Conservation (phyloP, 2,888 invertebrate genomes). For the Ischnura elegans region DNA sequence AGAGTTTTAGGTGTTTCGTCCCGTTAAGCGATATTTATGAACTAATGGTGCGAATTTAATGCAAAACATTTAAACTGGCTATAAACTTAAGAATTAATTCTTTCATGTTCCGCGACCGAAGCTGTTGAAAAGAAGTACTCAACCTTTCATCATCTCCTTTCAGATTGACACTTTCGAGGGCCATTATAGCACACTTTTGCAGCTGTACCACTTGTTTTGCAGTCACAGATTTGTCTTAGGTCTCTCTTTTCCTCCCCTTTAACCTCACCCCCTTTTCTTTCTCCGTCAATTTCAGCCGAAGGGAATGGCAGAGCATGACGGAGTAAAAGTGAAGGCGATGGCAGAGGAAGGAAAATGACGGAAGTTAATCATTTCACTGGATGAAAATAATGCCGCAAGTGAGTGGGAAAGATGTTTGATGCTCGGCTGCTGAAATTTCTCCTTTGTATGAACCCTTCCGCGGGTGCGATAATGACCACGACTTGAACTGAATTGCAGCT, state of each 20-base stretch:
- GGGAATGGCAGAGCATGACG: conserved; percentile 64
- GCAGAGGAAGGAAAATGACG: conserved; percentile 64
- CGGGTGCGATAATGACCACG: conserved; percentile 53
- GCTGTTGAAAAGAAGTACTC: conserved; percentile 66
- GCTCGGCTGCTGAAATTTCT: conserved; percentile 41
- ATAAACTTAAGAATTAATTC: conserved; percentile 27
- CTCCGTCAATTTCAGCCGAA: conserved; percentile 65
- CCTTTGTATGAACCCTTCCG: conserved; percentile 33
- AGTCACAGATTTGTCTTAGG: conserved; percentile 65
- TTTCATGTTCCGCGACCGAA: conserved; percentile 41
- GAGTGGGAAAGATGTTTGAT: conserved; percentile 62
- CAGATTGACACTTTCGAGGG: conserved; percentile 68
- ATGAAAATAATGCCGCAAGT: conserved; percentile 55
- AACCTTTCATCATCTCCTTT: conserved; percentile 67
- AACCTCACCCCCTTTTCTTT: conserved; percentile 66
- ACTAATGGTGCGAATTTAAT: conserved; percentile 25
- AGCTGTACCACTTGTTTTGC: conserved; percentile 67
- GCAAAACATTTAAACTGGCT: conserved; percentile 41
- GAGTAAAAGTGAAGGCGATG: conserved; percentile 66
- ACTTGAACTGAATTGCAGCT: conserved; percentile 53
- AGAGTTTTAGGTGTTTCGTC: neutral
- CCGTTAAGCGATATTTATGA: neutral
- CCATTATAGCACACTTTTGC: conserved; percentile 68
- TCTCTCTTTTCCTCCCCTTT: conserved; percentile 67
- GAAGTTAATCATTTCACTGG: conserved; percentile 64